Base-by-base conservation (phyloP, 2,888 invertebrate genomes). In the Himalopsyche anomala region DNA sequence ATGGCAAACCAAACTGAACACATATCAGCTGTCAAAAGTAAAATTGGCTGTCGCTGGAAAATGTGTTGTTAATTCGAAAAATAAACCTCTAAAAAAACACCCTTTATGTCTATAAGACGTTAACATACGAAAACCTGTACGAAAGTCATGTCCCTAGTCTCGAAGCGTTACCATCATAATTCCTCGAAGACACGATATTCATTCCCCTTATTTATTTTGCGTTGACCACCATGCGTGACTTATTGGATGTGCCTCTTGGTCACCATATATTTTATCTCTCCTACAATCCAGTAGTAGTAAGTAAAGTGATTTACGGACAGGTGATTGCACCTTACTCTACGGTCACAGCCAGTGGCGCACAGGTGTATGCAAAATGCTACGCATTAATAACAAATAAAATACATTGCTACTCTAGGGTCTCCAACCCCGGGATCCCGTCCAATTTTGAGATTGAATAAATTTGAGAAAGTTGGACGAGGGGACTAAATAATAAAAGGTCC, bases 241-340 rank as follows among this genome's bases (percentile, higher is more conserved):
- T 88, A 85, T 87, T 88, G 86, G 88, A 85, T 87, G 83, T 86
- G 86, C 79, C 38, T n/a, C 82, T 80, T 84, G 85, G 51, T 74
- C 79, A 17, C 80, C 84, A 55, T 84, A 45, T 62, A 79, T 82
- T 83, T 87, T 87, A 87, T 87, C 85, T 82, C 62, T 80, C 19
- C 82, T 81, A 45, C 83, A 81, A 82, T 85, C 87, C 69, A 83
- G 45, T 9, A 81, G 51, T 80, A 36, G 42, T 80, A 74, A 74
- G 19, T 45, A 82, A 80, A 81, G 81, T 62, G 85, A 85, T 84
- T 84, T 84, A 74, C 85, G 83, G 81, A 62, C 87, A 85, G 85
- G 85, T 85, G 85, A 62, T 62, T 62, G 62, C 62, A 62, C 62
- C 62, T 62, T 62, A 62, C 36, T 42, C 80, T 42, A 42, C 40